Evolutionary conservation across 2,888 invertebrate species (phyloP).

Genomic region (Actias luna): DNA sequence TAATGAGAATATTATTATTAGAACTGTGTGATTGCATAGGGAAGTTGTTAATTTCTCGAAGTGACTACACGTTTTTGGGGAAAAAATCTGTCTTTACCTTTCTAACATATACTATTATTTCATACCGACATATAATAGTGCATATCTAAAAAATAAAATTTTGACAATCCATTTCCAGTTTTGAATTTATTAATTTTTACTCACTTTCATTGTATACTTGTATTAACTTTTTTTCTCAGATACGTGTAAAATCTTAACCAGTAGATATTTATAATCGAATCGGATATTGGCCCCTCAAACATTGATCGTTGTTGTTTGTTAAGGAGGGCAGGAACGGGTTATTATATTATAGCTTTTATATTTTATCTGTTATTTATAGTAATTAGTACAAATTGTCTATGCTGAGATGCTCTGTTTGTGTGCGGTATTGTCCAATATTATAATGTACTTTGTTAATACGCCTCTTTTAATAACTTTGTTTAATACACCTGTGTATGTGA

Average conservation of each 20-base stretch:
- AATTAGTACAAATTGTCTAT: constrained; percentile 61
- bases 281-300: constrained; percentile 54
- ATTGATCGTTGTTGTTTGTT: constrained; percentile 63
- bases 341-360: constrained; percentile 58
- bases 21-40: constrained; percentile 80
- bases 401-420: constrained; percentile 38
- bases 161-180: neutral
- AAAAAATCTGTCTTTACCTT: constrained; percentile 36
- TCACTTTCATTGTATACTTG: neutral
- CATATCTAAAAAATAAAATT: neutral
- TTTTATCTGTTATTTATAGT: constrained; percentile 68
- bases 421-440: constrained; percentile 43
- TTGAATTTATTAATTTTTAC: neutral
- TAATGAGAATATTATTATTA: constrained; percentile 75
- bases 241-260: constrained; percentile 27
- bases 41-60: constrained; percentile 70
- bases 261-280: constrained; percentile 52
- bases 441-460: constrained; percentile 33
- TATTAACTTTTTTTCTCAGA: neutral
- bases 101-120: constrained; percentile 1
- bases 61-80: constrained; percentile 60
- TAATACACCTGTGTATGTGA: constrained; percentile 40
- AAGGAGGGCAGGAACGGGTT: constrained; percentile 56
- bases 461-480: constrained; percentile 44
- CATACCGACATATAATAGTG: too few species aligned